Evolutionary conservation across 2,797 vertebrate genomes (phyloP), one percentile per base, ranked within the genome.

Genomic region (Phrynocephalus guinanensis): DNA sequence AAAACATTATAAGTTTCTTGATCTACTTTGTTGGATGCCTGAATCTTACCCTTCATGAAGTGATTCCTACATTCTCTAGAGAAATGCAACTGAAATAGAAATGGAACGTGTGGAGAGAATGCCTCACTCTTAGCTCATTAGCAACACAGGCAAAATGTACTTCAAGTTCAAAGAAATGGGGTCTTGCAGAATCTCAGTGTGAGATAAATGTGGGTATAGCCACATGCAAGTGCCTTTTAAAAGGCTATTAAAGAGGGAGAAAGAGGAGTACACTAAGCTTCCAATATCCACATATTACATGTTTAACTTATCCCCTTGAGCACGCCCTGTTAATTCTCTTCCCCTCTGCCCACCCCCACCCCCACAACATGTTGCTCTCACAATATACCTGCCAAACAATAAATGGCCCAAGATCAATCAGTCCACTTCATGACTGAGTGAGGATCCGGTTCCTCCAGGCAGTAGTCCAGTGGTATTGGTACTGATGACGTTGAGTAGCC

Each of bases 91-190:
- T 76, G 88, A 91, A 79, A 92, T 93, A 91, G 95, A 96, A 96
- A 96, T 93, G 92, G 93, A 94, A 96, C 95, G 94, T 93, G 92
- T 56, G 94, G 95, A 95, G 90, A 88, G 91, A 94, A 96, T 97
- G 94, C 97, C 94, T 71, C 75, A 97, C 94, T 71, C 71, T 87
- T 22, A 30, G 3, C 88, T 89, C 94, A 95, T 93, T 97, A 95
- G 96, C 88, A 97, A 96, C 96, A 88, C 85, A 95, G 95, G 96
- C 96, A 83, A 94, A 88, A 93, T 89, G 67, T 9, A 89, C 48
- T 87, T 92, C 90, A 95, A 95, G 96, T 92, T 95, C 22, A n/a
- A 94, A 38, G 66, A 87, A 91, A 93, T 60, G 50, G 16, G 80
- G 75, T 73, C 88, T 93, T 88, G 0, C 44, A 88, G 86, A 95